These are phyloP conservation scores for Progne subis DNA, from an alignment of 2,113 vertebrate species.

Conservation along the genomic window DNA sequence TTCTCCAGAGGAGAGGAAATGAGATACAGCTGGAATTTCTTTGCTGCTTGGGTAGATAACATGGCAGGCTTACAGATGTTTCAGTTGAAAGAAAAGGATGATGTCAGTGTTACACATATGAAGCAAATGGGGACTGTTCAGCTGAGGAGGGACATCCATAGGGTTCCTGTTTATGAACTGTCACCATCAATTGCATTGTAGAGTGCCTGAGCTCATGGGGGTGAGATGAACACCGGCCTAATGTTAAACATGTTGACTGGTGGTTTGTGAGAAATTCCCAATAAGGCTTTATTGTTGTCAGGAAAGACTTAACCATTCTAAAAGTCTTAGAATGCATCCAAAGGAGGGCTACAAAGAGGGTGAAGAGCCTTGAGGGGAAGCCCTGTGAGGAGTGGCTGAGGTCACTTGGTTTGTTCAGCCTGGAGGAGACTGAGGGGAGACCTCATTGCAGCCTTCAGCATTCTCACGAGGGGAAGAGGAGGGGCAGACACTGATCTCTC, in stretches of 20 bases:
- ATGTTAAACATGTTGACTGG: not conserved
- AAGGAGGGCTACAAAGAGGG: not conserved
- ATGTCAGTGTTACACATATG: not conserved
- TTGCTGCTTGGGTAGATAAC: not conserved
- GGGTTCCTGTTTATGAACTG: not conserved
- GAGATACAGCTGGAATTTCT: not conserved
- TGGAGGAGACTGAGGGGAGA: not conserved
- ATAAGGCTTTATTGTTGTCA: not conserved
- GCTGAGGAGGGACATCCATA: not conserved
- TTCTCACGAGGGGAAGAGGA: not conserved
- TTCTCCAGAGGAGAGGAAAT: not conserved
- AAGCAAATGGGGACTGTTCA: not conserved
- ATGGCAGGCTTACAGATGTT: not conserved
- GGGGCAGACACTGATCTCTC: not conserved
- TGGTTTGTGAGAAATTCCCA: not conserved
- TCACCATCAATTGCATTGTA: not conserved
- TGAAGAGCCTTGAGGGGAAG: not conserved
- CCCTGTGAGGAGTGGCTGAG: not conserved
- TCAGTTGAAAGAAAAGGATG: not conserved
- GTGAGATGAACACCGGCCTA: not conserved
- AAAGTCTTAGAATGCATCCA: not conserved
- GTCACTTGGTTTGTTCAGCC: not conserved
- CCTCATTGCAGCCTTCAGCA: accelerated
- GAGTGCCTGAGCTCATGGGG: not conserved
- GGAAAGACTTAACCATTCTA: not conserved